A percentile compares a stretch with the other conserved stretches of the same genome.
Evolutionary conservation across 1,140 invertebrate genomes (phyloP).

Genomic region (Venustaconcha ellipsiformis): DNA sequence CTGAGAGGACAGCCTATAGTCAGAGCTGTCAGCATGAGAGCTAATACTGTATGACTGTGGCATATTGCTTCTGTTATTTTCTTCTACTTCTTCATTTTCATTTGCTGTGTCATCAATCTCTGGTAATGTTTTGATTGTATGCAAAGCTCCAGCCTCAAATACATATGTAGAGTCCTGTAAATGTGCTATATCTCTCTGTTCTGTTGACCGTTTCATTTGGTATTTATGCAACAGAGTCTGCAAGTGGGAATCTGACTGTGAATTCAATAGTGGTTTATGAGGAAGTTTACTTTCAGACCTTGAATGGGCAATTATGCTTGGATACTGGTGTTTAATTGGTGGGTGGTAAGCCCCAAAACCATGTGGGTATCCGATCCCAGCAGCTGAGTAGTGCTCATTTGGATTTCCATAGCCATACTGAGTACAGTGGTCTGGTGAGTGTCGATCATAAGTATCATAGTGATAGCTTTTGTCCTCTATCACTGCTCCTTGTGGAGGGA

Average conservation of each 20-base stretch:
- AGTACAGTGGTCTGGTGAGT: constrained; percentile 14
- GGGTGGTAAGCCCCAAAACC: neutral
- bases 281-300: neutral
- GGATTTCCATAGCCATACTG: constrained; percentile 25
- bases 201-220: constrained; percentile 27
- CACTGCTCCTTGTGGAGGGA: too few relatives aligned
- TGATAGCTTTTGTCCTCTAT: too few relatives aligned
- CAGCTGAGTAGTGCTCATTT: constrained; percentile 23
- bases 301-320: neutral
- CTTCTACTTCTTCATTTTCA: too few relatives aligned
- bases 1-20: too few relatives aligned
- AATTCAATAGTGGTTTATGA: constrained; percentile 19
- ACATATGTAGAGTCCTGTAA: constrained; percentile 13
- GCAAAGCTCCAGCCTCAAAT: constrained; percentile 5
- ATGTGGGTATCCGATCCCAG: constrained; percentile 13
- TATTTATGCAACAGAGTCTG: constrained; percentile 13
- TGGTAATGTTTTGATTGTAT: too few relatives aligned
- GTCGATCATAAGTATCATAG: constrained; percentile 12
- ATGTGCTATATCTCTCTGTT: constrained; percentile 27
- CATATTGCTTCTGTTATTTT: too few relatives aligned
- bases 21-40: too few relatives aligned
- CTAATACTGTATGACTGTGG: too few relatives aligned
- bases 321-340: neutral
- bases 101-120: too few relatives aligned
- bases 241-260: constrained; percentile 23